Conservation (phyloP, 2,113 vertebrate species). For the Panthera uncia region DNA sequence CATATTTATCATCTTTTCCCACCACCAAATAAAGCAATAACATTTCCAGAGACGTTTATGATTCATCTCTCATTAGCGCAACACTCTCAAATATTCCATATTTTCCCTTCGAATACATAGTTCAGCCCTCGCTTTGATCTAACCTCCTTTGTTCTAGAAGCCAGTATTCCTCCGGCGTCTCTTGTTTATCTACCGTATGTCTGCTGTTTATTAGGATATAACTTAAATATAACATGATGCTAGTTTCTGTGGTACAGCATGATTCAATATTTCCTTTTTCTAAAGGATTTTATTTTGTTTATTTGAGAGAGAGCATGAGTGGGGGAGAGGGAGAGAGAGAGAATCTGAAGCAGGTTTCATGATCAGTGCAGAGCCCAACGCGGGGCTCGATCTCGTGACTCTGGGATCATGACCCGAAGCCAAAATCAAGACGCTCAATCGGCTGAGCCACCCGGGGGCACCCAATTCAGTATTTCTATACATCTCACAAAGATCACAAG, state of each 20-base stretch:
- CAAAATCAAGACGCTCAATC: no score
- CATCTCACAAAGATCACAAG: not conserved
- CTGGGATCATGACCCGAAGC: no score
- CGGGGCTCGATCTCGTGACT: no score
- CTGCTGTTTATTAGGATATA: not conserved
- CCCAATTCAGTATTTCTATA: not conserved
- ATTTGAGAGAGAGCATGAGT: no score
- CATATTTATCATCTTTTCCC: slow-evolving; percentile 46
- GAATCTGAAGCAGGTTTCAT: no score
- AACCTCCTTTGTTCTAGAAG: not conserved
- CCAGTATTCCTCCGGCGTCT: not conserved
- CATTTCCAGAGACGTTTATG: slow-evolving; percentile 35
- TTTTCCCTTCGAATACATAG: not conserved
- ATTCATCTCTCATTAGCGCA: slow-evolving; percentile 32
- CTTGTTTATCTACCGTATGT: not conserved
- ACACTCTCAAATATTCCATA: not conserved
- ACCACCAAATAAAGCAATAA: slow-evolving; percentile 51
- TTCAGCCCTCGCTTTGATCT: not conserved
- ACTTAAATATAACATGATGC: not conserved
- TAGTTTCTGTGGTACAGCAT: not conserved
- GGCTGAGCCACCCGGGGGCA: no score
- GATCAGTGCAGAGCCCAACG: no score
- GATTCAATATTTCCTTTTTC: not conserved
- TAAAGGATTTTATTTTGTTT: no score
- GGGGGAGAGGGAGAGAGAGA: no score